Evolutionary conservation across 2,797 vertebrate species (phyloP), one percentile per base, ranked within the genome.

Genomic region (Astyanax mexicanus): DNA sequence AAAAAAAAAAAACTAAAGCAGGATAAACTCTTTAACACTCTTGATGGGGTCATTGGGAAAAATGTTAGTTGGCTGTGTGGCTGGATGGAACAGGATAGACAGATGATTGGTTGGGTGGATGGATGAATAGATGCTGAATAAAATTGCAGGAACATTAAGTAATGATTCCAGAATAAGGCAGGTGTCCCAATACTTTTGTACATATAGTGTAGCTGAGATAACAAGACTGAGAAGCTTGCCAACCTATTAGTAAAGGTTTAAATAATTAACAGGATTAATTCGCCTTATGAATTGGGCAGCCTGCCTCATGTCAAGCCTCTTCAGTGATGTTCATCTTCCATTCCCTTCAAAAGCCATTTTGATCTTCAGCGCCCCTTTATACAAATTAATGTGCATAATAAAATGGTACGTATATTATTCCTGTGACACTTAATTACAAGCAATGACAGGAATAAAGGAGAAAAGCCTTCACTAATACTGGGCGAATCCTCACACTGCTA

Each of bases 261-360:
- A 67, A 74, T 51, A 71, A 80, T 75, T 60, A 78, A 75, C 45
- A 45, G 29, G 52, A 61, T 44, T 42, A 44, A 69, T 66, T 69
- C 52, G 17, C 44, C 40, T 74, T 37, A 37, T 49, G 57, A 80
- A 64, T 51, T 32, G 27, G 78, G 65, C 45, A 37, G 66, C 61
- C 27, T 49, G 27, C 47, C 55, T 17, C 67, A 45, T 10, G 19
- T 32, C 60, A 47, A 12, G 13, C 27, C 38, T 40, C 72, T 75
- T 80, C 65, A 58, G 55, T 64, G 10, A 58, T 62, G 75, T 13
- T 51, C 3, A 29, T 44, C 40, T 38, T 61, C 38, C 55, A 64
- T 74, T 75, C 49, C 61, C 51, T 37, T 2, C 23, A 70, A 69
- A 51, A 49, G 40, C 49, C 27, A 64, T 65, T 71, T 62, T 45